phyloP scores from a whole-genome alignment of 2,888 invertebrate species.

The Eudasyphora cyanicolor region DNA sequence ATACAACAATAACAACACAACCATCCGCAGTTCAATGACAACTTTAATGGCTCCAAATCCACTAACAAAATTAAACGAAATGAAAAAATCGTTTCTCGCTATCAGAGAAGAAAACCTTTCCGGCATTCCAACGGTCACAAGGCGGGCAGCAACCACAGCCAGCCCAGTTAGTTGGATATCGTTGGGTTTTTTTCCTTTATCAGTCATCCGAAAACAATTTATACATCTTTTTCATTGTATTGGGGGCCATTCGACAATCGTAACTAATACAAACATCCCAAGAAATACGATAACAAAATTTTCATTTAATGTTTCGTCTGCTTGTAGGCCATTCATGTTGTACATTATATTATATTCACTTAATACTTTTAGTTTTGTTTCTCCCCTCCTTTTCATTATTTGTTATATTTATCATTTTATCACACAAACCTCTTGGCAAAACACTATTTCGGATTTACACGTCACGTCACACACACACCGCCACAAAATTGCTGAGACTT shows the following conservation, averaged over 20 bases:
- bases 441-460: slow-evolving; percentile 58
- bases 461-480: slow-evolving; percentile 59
- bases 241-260: neutral
- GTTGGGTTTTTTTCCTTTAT: slow-evolving; percentile 48
- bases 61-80: neutral
- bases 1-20: slow-evolving; percentile 22
- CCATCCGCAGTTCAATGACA: slow-evolving; percentile 35
- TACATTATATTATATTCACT: neutral
- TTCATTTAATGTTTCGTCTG: neutral
- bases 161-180: slow-evolving; percentile 32
- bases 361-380: no score
- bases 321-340: neutral
- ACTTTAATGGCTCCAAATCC: slow-evolving; percentile 3
- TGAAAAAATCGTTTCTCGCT: slow-evolving; percentile 19
- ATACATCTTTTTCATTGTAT: slow-evolving; percentile 15
- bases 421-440: slow-evolving; percentile 21
- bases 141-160: neutral
- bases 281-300: slow-evolving; percentile 13
- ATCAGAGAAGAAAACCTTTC: slow-evolving; percentile 55
- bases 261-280: neutral
- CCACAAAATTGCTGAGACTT: slow-evolving; percentile 56
- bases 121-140: slow-evolving; percentile 54
- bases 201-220: slow-evolving; percentile 49
- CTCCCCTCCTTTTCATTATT: neutral
- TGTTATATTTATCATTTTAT: no score